Conservation (phyloP, 2,113 vertebrate genomes). For the Axis porcinus region DNA sequence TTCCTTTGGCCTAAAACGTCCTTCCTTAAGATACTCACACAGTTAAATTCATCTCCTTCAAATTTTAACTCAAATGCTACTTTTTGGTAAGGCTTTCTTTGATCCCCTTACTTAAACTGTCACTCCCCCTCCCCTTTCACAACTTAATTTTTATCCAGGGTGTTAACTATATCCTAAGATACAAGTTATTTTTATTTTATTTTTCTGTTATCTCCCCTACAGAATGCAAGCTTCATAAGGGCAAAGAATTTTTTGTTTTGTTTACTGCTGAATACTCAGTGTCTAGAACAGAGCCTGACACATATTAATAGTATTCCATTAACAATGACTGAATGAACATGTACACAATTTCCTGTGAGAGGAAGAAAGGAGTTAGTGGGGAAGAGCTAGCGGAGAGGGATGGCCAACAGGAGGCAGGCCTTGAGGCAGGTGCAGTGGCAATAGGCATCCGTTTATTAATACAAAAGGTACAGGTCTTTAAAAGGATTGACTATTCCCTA, state of each 20-base stretch:
- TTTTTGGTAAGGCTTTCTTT: not conserved
- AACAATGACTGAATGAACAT: not conserved
- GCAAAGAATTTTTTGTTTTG: not conserved
- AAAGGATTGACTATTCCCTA: not conserved
- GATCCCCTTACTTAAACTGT: not conserved
- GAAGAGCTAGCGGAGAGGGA: not conserved
- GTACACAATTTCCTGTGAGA: not conserved
- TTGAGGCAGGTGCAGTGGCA: not conserved
- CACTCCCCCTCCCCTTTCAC: not conserved
- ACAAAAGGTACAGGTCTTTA: rapidly evolving
- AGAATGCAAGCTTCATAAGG: not conserved
- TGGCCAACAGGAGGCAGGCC: not conserved
- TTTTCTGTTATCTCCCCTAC: not conserved
- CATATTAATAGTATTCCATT: not conserved
- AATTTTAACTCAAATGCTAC: not conserved
- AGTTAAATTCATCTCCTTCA: not conserved
- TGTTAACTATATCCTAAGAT: not conserved
- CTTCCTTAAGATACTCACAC: not conserved
- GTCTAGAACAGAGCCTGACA: not conserved
- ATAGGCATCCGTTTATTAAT: not conserved
- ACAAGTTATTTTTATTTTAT: not conserved
- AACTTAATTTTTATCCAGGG: not conserved
- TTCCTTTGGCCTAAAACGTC: not conserved
- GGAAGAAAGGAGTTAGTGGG: not conserved
- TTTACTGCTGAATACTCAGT: not conserved